Evolutionary conservation across 2,888 invertebrate genomes (phyloP), one percentile per base, ranked within the genome.

Genomic region (Nesidiocoris tenuis): DNA sequence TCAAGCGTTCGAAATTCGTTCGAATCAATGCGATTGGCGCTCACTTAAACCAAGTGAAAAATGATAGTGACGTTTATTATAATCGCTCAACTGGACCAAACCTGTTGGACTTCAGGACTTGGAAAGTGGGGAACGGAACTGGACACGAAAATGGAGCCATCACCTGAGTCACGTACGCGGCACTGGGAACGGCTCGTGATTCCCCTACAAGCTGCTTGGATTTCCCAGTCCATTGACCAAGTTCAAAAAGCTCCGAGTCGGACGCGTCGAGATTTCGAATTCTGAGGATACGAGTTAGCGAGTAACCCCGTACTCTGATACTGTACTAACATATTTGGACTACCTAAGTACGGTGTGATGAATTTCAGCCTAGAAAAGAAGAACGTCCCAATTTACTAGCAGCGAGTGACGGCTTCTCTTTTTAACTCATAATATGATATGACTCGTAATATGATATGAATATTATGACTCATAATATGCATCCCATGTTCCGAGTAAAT

Each of bases 221-320:
- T 39, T 39, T 39, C 39, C 12, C 5, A 39, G 5, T 39, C 39
- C 39, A 39, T 39, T 12, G 39, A 12, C 39, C 39, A 39, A 39
- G 39, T 39, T 39, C 39, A 39, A 39, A 3, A 39, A 7, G 5
- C 39, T 7, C 3, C 12, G 39, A 12, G 3, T 39, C 3, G 39
- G 39, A 39, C 12, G 39, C 39, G 72, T 76, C 72, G 25, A 16
- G 19, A 25, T 23, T n/a, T 65, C 76, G 22, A 22, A 19, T 2
- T 1, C 72, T 76, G 24, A 76, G 71, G 71, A 54, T 1, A 5
- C 24, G n/a, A n/a, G n/a, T n/a, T n/a, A n/a, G n/a, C n/a, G n/a
- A n/a, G n/a, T n/a, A n/a, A n/a, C n/a, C n/a, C n/a, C n/a, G n/a
- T n/a, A n/a, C n/a, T n/a, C n/a, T n/a, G n/a, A n/a, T n/a, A n/a